Evolutionary conservation across 1,140 invertebrate genomes (phyloP).

Genomic region (Lepidostoma basale): DNA sequence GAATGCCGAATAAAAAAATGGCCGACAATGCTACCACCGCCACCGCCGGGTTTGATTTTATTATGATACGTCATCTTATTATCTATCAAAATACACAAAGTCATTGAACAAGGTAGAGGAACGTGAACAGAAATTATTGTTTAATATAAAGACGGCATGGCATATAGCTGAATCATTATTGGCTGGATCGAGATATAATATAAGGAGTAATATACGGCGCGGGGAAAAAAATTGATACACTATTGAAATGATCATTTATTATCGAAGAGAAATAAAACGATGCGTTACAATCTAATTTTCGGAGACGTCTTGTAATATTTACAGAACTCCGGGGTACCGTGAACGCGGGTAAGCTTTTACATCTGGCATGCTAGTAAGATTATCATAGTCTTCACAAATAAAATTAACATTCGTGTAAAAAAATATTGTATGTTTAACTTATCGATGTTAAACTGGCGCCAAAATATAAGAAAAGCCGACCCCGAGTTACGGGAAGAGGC

Average conservation of each 20-base stretch:
- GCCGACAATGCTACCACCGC: conserved; percentile 26
- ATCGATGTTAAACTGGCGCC: too few relatives aligned
- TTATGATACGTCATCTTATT: conserved; percentile 39
- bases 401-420: too few relatives aligned
- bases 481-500: too few relatives aligned
- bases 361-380: too few relatives aligned
- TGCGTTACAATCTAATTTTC: conserved; percentile 7
- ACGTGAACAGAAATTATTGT: conserved; percentile 41
- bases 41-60: conserved; percentile 23
- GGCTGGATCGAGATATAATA: neutral
- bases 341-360: too few relatives aligned
- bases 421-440: too few relatives aligned
- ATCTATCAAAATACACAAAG: conserved; percentile 43
- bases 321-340: too few relatives aligned
- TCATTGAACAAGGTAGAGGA: conserved; percentile 39
- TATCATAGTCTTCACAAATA: too few relatives aligned
- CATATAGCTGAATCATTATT: conserved; percentile 25
- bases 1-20: neutral
- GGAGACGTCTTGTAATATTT: neutral
- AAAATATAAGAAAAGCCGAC: too few relatives aligned
- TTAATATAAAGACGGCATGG: conserved; percentile 5
- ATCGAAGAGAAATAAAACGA: neutral
- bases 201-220: neutral
- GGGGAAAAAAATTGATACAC: neutral
- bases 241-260: conserved; percentile 6